phyloP scores from a whole-genome alignment of 2,113 vertebrate species.

The Rhagologus leucostigma region DNA sequence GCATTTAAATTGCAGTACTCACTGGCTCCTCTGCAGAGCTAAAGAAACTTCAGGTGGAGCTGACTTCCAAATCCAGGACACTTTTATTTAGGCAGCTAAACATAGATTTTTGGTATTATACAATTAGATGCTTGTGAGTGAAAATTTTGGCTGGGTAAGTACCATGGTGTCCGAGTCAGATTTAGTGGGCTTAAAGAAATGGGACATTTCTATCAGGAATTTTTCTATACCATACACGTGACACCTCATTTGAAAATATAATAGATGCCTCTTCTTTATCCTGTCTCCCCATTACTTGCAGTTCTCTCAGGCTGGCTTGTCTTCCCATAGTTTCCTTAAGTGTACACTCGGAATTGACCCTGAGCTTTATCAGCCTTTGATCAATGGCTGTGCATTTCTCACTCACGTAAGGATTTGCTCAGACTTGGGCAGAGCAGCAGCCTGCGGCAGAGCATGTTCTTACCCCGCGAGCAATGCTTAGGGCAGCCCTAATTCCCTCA shows the following conservation, averaged over 20 bases:
- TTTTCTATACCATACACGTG: background rate
- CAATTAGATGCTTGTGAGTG: background rate
- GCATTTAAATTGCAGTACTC: background rate
- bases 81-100: background rate
- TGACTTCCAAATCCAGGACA: slow-evolving; percentile 2
- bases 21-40: background rate
- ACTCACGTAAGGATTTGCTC: background rate
- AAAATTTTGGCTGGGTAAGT: background rate
- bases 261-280: background rate
- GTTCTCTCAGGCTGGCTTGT: background rate
- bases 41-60: background rate
- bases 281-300: background rate
- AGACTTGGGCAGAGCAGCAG: background rate
- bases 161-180: background rate
- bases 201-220: background rate
- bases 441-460: background rate
- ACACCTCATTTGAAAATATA: background rate
- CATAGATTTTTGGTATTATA: background rate
- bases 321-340: background rate
- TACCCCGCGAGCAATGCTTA: accelerated
- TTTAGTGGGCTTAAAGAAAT: background rate
- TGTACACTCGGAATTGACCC: background rate
- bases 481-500: background rate
- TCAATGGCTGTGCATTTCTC: background rate
- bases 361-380: background rate